Conservation (phyloP, 2,113 vertebrate species). For the Xenopus laevis region DNA sequence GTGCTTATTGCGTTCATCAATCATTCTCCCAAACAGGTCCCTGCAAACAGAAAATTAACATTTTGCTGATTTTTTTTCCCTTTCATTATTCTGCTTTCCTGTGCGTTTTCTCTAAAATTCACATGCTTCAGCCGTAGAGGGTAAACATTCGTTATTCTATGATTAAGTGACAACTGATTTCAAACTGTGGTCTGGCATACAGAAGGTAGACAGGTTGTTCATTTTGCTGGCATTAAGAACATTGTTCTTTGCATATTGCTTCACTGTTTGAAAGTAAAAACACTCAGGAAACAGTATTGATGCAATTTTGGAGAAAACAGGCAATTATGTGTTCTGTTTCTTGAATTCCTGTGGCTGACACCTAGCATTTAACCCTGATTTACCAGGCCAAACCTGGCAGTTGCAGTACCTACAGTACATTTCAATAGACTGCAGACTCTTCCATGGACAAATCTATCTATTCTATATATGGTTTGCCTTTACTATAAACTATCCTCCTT, state of each 20-base stretch:
- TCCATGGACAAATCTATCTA: not conserved
- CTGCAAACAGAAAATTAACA: slow-evolving; percentile 23
- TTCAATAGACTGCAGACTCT: not conserved
- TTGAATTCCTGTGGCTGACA: slow-evolving; percentile 11
- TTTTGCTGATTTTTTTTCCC: not conserved
- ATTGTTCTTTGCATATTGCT: slow-evolving; percentile 37
- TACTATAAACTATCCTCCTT: too few species aligned
- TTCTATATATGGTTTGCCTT: not conserved
- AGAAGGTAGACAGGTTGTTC: slow-evolving; percentile 35
- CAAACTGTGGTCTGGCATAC: slow-evolving; percentile 30
- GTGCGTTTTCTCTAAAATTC: slow-evolving; percentile 22
- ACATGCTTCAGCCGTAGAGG: slow-evolving; percentile 30
- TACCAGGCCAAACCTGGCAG: not conserved
- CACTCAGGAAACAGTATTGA: slow-evolving; percentile 22
- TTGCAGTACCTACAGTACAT: not conserved
- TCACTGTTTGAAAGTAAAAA: slow-evolving; percentile 40
- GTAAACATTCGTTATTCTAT: slow-evolving; percentile 40
- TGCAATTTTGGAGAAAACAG: slow-evolving; percentile 36
- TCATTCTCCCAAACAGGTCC: not conserved
- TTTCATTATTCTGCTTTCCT: slow-evolving; percentile 32
- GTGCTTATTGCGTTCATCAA: too few species aligned
- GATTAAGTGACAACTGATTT: slow-evolving; percentile 44
- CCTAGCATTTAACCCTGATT: slow-evolving; percentile 23
- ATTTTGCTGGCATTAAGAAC: slow-evolving; percentile 35
- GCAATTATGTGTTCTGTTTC: slow-evolving; percentile 27